Evolutionary conservation across 2,888 invertebrate genomes (phyloP).

Genomic region (Drosophila subsilvestris): DNA sequence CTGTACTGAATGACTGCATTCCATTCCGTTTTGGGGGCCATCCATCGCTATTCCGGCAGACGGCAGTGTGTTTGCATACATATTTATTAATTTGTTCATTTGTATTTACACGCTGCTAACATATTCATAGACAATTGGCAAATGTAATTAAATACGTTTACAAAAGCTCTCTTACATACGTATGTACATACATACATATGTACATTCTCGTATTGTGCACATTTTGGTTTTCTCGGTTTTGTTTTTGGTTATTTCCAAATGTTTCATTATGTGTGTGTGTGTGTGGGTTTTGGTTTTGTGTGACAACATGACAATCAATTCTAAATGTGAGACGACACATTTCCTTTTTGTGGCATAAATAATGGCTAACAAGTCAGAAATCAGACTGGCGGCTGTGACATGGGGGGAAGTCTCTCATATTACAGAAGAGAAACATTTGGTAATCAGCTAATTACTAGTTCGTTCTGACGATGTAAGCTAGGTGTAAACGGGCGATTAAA

Average conservation of each 20-base stretch:
- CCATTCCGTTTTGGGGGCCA: slow-evolving; percentile 5
- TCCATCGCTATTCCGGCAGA: not conserved
- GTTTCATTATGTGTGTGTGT: slow-evolving; percentile 13
- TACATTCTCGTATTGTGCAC: too few species aligned
- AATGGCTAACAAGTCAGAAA: slow-evolving; percentile 35
- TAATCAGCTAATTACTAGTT: slow-evolving; percentile 39
- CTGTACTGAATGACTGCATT: slow-evolving; percentile 34
- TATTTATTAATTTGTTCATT: slow-evolving; percentile 77
- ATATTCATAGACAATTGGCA: slow-evolving; percentile 80
- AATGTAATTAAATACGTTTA: slow-evolving; percentile 74
- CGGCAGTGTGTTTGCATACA: slow-evolving; percentile 41
- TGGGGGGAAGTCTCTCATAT: slow-evolving; percentile 4
- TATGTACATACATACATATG: too few species aligned
- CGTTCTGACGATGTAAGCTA: not conserved
- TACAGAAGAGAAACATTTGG: slow-evolving; percentile 2
- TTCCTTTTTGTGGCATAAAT: slow-evolving; percentile 41
- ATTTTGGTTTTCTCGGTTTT: slow-evolving; percentile 24
- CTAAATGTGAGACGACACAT: slow-evolving; percentile 49
- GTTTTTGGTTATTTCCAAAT: slow-evolving; percentile 24
- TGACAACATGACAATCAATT: slow-evolving; percentile 51
- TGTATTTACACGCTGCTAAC: slow-evolving; percentile 77
- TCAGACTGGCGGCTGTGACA: slow-evolving; percentile 2
- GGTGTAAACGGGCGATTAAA: not conserved
- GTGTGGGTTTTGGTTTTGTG: slow-evolving; percentile 29
- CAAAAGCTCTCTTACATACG: slow-evolving; percentile 52